These are phyloP conservation scores for Mionectes macconnelli DNA, from an alignment of 2,113 vertebrate species.

Conservation along the genomic window DNA sequence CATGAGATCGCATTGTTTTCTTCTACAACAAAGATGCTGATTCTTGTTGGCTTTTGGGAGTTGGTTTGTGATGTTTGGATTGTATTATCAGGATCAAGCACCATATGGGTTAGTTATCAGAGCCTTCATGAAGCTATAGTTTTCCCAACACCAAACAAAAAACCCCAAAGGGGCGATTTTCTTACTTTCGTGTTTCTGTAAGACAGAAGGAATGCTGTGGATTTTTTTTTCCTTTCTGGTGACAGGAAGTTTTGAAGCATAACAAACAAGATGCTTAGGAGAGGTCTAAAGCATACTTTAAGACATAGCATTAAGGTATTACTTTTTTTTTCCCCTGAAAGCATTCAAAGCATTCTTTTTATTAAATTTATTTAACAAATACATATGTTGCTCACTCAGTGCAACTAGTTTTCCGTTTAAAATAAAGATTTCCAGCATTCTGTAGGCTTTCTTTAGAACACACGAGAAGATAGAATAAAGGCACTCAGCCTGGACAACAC, in stretches of 20 bases:
- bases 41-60: conserved; percentile 16
- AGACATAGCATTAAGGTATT: conserved; percentile 26
- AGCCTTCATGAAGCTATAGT: conserved; percentile 15
- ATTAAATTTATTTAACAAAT: conserved; percentile 17
- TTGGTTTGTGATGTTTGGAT: conserved; percentile 46
- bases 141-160: conserved; percentile 29
- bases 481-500: background rate
- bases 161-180: background rate
- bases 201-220: conserved; percentile 23
- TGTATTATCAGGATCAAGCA: conserved; percentile 31
- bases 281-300: background rate
- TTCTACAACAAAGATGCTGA: background rate
- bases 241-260: conserved; percentile 34
- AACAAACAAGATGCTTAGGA: conserved; percentile 18
- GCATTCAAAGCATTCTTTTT: background rate
- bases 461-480: background rate
- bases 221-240: background rate
- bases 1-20: background rate
- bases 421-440: background rate
- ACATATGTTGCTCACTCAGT: background rate
- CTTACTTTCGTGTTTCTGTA: conserved; percentile 22
- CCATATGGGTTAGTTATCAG: conserved; percentile 49
- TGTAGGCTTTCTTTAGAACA: background rate
- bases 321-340: background rate
- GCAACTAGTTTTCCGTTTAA: background rate